Base-by-base conservation (phyloP, 37 sponge, comb jelly and placozoan genomes). In the Ianthella basta region DNA sequence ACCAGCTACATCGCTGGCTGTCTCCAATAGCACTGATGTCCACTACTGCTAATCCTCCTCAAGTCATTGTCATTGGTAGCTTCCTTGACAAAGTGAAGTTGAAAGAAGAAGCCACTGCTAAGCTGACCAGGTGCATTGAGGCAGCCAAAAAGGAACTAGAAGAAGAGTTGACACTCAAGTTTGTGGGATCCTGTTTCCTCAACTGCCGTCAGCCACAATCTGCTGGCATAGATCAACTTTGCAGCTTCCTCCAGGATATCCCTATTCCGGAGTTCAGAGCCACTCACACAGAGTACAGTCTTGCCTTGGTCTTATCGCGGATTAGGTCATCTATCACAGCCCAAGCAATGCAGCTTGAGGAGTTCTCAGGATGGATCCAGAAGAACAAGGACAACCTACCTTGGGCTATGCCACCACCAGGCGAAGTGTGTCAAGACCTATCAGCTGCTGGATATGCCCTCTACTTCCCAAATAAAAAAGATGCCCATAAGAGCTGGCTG, bases 1-100 rank as follows among this genome's bases (percentile, higher is more conserved):
- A 72, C 10, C 73, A 72, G 39, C 37, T 72, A 13, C 8, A 33
- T 38, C 73, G 73, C 8, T 72, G 73, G 73, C 73, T 72, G 16
- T 40, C 33, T 33, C 73, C 73, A 30, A 4, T 72, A 8, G 8
- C 73, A 15, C 18, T 20, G 39, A 34, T 72, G 20, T 38, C 41
- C 30, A 12, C 73, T 37, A 37, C 73, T 35, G 20, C 73, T 21
- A 38, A 37, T 37, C 41, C 41, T 30, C 8, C 36, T 72, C 73
- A 29, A 14, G 73, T 72, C 13, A 72, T 37, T 20, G 73, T 72
- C 12, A 37, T 72, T 35, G 73, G 73, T 20, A 72, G 73, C 39
- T 29, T 30, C 41, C 16, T 37, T 23, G 73, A 72, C 36, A 8
- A 72, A 29, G 73, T 72, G 73, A 72, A 72, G 30, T 8, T 5